These are phyloP conservation scores for Fragum sueziense DNA, from an alignment of 2,888 invertebrate species.

Conservation along the genomic window DNA sequence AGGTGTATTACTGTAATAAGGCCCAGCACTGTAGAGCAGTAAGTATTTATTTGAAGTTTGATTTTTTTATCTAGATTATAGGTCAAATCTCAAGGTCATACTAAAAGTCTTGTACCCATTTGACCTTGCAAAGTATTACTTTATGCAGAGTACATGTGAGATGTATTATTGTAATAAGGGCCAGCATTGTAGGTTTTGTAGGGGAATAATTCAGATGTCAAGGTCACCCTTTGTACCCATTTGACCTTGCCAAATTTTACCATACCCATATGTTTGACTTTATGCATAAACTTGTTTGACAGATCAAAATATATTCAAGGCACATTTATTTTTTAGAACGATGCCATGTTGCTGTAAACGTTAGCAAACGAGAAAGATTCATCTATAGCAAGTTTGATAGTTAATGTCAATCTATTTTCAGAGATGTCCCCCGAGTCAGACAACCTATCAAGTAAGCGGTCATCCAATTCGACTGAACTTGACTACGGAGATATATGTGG, in stretches of 20 bases:
- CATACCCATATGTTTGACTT: conserved; percentile 9
- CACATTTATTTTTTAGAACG: no score
- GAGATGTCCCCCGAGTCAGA: conserved; percentile 10
- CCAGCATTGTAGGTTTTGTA: conserved; percentile 4
- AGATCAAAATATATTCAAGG: no score
- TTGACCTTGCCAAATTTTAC: conserved; percentile 7
- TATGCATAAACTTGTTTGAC: no score
- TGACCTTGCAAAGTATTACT: neutral
- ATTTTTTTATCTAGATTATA: no score
- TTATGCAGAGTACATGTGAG: conserved; percentile 18
- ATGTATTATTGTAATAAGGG: conserved; percentile 18
- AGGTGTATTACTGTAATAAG: conserved; percentile 19
- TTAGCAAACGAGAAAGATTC: no score
- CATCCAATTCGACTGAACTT: neutral
- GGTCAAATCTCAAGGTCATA: no score
- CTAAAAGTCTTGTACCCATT: conserved; percentile 11
- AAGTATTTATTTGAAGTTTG: conserved; percentile 4
- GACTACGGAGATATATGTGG: neutral
- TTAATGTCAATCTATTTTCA: no score
- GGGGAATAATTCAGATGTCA: no score
- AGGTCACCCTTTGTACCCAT: no score
- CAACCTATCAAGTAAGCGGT: neutral
- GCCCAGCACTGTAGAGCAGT: conserved; percentile 9
- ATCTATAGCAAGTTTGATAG: no score
- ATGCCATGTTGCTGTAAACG: no score